Percentiles rank a stretch among this genome's conserved stretches.
These are phyloP conservation scores for Enteromius trimaculatus DNA, from an alignment of 2,797 vertebrate genomes.

Conservation along the genomic window DNA sequence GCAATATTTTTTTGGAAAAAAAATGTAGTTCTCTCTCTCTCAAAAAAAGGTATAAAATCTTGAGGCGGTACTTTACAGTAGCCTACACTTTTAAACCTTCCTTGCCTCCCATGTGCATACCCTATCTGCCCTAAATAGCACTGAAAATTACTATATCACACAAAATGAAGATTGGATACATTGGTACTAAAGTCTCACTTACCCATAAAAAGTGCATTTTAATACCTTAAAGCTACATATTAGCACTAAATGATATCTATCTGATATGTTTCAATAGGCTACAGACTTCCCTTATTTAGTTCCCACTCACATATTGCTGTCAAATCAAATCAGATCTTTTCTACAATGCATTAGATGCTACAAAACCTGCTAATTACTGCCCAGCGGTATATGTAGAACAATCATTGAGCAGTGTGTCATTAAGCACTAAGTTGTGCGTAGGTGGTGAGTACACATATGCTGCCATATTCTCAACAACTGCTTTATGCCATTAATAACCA, in stretches of 20 bases:
- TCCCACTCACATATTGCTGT: constrained; percentile 17
- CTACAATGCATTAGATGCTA: constrained; percentile 37
- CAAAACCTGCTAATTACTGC: constrained; percentile 49
- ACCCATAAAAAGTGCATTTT: not conserved
- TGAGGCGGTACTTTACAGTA: not conserved
- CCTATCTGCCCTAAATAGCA: too few species aligned
- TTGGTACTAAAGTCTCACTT: not conserved
- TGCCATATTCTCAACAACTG: constrained; percentile 37
- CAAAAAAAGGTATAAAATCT: not conserved
- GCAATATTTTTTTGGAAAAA: not conserved
- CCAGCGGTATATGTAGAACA: not conserved
- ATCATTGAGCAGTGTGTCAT: constrained; percentile 44
- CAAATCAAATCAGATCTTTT: constrained; percentile 45
- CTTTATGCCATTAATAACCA: constrained; percentile 42
- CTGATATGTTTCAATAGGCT: not conserved
- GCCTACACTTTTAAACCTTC: not conserved
- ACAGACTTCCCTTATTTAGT: constrained; percentile 26
- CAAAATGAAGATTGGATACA: too few species aligned
- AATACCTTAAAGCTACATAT: not conserved
- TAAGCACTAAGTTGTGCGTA: constrained; percentile 40
- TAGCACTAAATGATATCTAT: not conserved
- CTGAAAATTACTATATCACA: too few species aligned
- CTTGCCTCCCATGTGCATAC: too few species aligned
- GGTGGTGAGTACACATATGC: constrained; percentile 34
- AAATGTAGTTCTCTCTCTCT: not conserved